These are phyloP conservation scores for Struthio camelus DNA, from an alignment of 2,113 vertebrate genomes.

Conservation along the genomic window DNA sequence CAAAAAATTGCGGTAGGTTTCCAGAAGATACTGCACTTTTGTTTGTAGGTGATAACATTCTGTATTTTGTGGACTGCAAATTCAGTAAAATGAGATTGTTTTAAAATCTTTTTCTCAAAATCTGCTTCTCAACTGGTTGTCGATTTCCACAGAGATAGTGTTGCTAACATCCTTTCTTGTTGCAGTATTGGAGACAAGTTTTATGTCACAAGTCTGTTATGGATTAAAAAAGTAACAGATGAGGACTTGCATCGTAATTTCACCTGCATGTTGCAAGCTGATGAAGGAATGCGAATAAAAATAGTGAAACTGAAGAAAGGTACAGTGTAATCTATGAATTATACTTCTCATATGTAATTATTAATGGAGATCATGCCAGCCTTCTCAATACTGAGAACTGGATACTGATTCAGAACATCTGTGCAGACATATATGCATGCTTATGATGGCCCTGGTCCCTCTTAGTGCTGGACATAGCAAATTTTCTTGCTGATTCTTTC, in stretches of 20 bases:
- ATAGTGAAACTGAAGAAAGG: conserved; percentile 67
- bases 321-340: conserved; percentile 19
- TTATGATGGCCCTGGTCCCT: background rate
- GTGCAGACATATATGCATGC: background rate
- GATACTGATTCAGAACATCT: background rate
- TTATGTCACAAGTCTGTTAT: conserved; percentile 50
- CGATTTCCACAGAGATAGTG: background rate
- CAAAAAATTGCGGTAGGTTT: conserved; percentile 46
- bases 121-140: background rate
- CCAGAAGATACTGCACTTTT: background rate
- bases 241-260: conserved; percentile 65
- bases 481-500: background rate
- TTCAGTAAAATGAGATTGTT: background rate
- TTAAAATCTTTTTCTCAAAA: background rate
- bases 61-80: background rate
- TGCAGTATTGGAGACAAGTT: conserved; percentile 51
- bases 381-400: background rate
- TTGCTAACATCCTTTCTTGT: background rate
- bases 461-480: background rate
- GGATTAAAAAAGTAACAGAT: conserved; percentile 62
- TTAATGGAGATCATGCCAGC: background rate
- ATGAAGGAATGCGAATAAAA: background rate
- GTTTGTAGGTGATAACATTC: background rate
- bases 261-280: conserved; percentile 65
- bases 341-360: background rate